Evolutionary conservation across 2,797 vertebrate genomes (phyloP).

Genomic region (Halcyon leucocephala): DNA sequence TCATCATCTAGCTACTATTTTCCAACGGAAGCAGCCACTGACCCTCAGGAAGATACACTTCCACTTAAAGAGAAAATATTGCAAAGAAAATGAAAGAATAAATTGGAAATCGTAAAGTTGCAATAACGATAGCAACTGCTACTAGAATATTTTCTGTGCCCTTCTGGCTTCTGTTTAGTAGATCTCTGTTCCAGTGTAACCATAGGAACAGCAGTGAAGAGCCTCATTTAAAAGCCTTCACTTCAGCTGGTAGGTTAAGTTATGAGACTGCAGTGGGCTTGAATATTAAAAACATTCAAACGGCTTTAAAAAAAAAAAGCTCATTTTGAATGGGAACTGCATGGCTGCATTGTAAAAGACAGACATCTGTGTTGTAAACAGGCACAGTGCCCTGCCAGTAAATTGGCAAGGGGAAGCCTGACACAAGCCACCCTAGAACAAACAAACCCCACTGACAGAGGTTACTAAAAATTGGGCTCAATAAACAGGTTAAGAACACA

Average conservation of each 20-base stretch:
- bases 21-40: neutral
- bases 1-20: neutral
- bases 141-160: neutral
- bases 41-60: neutral
- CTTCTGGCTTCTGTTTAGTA: slow-evolving; percentile 18
- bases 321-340: neutral
- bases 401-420: neutral
- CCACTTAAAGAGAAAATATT: neutral
- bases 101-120: slow-evolving; percentile 17
- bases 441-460: neutral
- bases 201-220: slow-evolving; percentile 68
- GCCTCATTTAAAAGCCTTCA: slow-evolving; percentile 49
- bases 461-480: neutral
- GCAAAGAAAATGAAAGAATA: slow-evolving; percentile 9
- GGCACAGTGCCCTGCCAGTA: neutral
- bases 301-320: neutral
- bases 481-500: slow-evolving; percentile 43
- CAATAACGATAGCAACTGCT: slow-evolving; percentile 16
- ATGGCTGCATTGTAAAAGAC: neutral
- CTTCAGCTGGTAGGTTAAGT: slow-evolving; percentile 47
- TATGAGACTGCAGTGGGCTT: slow-evolving; percentile 29
- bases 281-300: slow-evolving; percentile 58
- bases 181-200: slow-evolving; percentile 60
- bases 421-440: neutral
- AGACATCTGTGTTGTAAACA: slow-evolving; percentile 45